phyloP scores from a whole-genome alignment of 1,140 invertebrate genomes.

The Drosophila pachea region DNA sequence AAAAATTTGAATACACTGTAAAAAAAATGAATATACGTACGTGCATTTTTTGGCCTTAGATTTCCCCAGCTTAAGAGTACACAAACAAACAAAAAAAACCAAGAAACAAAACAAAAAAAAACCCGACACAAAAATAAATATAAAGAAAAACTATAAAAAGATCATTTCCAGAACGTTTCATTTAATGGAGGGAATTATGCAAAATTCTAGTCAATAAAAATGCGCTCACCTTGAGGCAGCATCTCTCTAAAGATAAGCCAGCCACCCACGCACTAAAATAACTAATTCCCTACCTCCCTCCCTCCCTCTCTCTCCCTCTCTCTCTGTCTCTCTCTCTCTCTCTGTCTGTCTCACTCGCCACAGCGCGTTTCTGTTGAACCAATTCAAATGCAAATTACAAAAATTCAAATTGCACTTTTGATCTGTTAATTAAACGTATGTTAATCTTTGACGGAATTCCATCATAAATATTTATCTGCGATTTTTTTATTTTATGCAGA shows the following conservation, averaged over 20 bases:
- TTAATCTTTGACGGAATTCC: constrained; percentile 49
- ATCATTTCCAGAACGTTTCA: not conserved
- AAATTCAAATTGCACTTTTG: constrained; percentile 63
- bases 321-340: too few species aligned
- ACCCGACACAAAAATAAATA: constrained; percentile 58
- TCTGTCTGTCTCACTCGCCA: not conserved
- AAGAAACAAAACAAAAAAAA: constrained; percentile 28
- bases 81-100: constrained; percentile 52
- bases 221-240: not conserved
- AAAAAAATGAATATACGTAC: constrained; percentile 65
- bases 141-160: constrained; percentile 40
- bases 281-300: too few species aligned
- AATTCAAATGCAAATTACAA: constrained; percentile 35
- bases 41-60: constrained; percentile 74
- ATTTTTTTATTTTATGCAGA: constrained; percentile 10
- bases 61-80: constrained; percentile 65
- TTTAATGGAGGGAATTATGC: not conserved
- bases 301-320: too few species aligned
- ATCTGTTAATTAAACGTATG: constrained; percentile 51
- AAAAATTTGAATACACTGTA: constrained; percentile 51
- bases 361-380: constrained; percentile 7
- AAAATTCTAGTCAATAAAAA: not conserved
- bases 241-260: not conserved
- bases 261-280: not conserved
- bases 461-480: constrained; percentile 61